Evolutionary conservation across 2,888 invertebrate genomes (phyloP), one percentile per base, ranked within the genome.

Genomic region (Hirtodrosophila duncani): DNA sequence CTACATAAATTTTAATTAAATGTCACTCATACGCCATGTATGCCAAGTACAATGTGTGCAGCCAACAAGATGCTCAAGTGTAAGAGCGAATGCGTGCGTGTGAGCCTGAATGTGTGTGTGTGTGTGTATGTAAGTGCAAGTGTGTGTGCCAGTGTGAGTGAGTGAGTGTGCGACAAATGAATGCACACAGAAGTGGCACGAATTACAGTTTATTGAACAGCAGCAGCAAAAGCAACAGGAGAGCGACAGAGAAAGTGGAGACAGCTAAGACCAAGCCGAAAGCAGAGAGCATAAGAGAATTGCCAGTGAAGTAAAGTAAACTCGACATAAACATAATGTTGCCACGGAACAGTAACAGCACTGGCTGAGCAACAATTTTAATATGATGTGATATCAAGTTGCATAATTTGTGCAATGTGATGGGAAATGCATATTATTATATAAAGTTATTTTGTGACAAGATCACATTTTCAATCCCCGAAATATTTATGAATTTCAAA

Each of bases 1-100:
- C 77, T 83, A 67, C 82, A 83, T 83, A 83, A 83, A 84, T 84
- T 83, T 83, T 83, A 83, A 83, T 83, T 83, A 83, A 83, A 84
- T 84, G 83, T 83, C 83, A 83, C 83, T 83, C 83, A 84, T 83
- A 84, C 82, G 84, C 79, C 82, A 84, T 63, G 68, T 66, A 71
- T 72, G 83, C 79, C 79, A 81, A 57, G 63, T 44, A 53, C 77
- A 78, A 61, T 45, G 16, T 1, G 26, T 33, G 26, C 18, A 38
- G 27, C 29, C 26, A 33, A 18, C n/a, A n/a, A 36, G 45, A 17
- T 36, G 41, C 33, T 31, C 17, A 11, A 26, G 33, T 43, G 16
- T 7, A 20, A 20, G 20, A 20, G 7, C 4, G 20, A 20, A 20
- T 8, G 9, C 6, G 21, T 34, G 34, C 31, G 48, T 24, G 42